Evolutionary conservation across 2,797 vertebrate genomes (phyloP).

Genomic region (Melanotaenia parkinsoni): DNA sequence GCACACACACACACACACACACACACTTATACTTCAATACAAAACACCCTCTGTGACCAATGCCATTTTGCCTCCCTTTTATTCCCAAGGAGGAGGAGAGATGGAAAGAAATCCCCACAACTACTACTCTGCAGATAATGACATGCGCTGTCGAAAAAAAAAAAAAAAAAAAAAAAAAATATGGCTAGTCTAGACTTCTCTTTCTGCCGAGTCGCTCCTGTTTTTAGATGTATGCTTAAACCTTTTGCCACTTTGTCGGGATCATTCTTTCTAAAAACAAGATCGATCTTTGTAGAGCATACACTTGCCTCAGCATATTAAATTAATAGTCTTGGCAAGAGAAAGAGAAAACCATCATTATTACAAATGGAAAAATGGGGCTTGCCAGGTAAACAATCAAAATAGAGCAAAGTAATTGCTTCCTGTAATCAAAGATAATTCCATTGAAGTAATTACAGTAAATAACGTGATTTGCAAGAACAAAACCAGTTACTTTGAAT

Average conservation of each 20-base stretch:
- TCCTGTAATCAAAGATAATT: constrained; percentile 76
- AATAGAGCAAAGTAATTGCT: constrained; percentile 70
- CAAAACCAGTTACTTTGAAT: constrained; percentile 57
- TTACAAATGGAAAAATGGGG: constrained; percentile 25
- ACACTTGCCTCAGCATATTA: background rate
- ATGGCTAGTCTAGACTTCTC: constrained; percentile 73
- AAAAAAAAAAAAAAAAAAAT: constrained; percentile 59
- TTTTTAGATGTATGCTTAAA: constrained; percentile 53
- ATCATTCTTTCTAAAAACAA: constrained; percentile 5
- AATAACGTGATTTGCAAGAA: constrained; percentile 64
- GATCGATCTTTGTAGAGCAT: constrained; percentile 20
- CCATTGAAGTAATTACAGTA: constrained; percentile 72
- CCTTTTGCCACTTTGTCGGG: constrained; percentile 27
- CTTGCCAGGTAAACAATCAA: constrained; percentile 64
- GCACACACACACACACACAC: constrained; percentile 32
- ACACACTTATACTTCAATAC: constrained; percentile 44
- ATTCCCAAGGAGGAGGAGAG: constrained; percentile 55
- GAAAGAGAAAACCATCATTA: constrained; percentile 36
- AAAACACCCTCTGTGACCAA: constrained; percentile 72
- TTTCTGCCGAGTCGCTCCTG: constrained; percentile 59
- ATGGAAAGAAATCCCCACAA: constrained; percentile 63
- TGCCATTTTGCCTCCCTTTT: constrained; percentile 58
- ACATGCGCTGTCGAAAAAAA: constrained; percentile 69
- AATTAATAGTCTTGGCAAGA: constrained; percentile 29
- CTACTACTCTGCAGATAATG: constrained; percentile 67